These are phyloP conservation scores for Drosophila tristis DNA, from an alignment of 1,140 invertebrate species.

Conservation along the genomic window DNA sequence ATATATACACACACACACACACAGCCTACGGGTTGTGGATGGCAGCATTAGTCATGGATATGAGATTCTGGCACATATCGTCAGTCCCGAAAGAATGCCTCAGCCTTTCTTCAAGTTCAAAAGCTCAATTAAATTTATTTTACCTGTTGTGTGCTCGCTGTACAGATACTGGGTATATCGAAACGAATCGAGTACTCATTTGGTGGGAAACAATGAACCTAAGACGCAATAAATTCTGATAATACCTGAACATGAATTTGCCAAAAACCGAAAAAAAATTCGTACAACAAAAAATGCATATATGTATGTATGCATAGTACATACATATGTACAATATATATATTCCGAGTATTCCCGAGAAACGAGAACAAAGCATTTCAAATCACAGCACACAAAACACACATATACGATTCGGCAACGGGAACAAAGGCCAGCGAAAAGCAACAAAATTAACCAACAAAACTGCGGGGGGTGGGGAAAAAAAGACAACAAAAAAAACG, in stretches of 20 bases:
- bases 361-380: constrained; percentile 76
- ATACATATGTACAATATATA: constrained; percentile 34
- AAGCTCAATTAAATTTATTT: constrained; percentile 16
- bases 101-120: constrained; percentile 8
- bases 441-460: constrained; percentile 1
- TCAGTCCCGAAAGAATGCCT: not conserved
- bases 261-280: constrained; percentile 36
- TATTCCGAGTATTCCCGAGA: constrained; percentile 14
- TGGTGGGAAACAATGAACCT: constrained; percentile 69
- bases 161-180: constrained; percentile 20
- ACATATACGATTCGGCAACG: constrained; percentile 5
- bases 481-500: constrained; percentile 5
- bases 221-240: constrained; percentile 75
- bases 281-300: constrained; percentile 39
- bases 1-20: too few relatives aligned
- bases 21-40: too few relatives aligned
- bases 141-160: constrained; percentile 8
- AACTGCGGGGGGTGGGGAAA: not conserved
- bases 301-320: not conserved
- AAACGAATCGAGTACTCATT: constrained; percentile 30
- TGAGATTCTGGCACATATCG: not conserved
- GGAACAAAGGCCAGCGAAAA: constrained; percentile 63
- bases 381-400: constrained; percentile 48
- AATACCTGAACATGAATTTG: constrained; percentile 63
- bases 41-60: constrained; percentile 3